phyloP scores from a whole-genome alignment of 2,113 vertebrate species.

The Piaya cayana region DNA sequence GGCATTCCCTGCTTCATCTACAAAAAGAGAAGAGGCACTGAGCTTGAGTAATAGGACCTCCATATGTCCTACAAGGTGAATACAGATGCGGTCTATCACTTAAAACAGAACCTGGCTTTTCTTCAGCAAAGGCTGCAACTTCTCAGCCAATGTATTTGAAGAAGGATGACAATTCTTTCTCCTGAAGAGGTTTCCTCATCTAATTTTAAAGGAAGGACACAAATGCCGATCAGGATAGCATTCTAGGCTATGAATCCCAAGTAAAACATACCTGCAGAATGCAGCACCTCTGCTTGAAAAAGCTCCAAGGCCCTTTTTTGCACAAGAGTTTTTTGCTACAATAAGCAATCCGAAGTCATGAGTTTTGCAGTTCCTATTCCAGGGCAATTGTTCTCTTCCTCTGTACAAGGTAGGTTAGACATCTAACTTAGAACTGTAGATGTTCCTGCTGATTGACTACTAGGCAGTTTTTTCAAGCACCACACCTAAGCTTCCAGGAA shows the following conservation, averaged over 20 bases:
- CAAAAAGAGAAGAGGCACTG: neutral
- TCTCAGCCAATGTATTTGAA: neutral
- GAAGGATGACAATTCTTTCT: neutral
- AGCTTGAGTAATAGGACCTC: neutral
- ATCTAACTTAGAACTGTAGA: neutral
- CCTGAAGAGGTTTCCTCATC: neutral
- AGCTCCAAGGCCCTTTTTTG: neutral
- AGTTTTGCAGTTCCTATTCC: neutral
- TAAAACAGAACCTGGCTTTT: neutral
- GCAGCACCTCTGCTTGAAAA: neutral
- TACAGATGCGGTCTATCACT: neutral
- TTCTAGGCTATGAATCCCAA: neutral
- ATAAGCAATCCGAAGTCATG: neutral
- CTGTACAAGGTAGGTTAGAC: neutral
- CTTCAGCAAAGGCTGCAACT: neutral
- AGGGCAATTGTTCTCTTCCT: neutral
- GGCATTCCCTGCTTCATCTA: accelerated
- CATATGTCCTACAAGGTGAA: neutral
- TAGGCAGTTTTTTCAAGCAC: neutral
- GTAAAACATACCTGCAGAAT: neutral
- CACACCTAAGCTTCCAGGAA: neutral
- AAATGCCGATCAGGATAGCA: neutral
- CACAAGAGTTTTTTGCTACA: neutral
- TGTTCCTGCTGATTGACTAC: neutral
- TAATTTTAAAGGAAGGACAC: neutral